These are phyloP conservation scores for Aurelia sp. DNA, from an alignment of 30 jellyfish, hydroid and myxozoan species.

Conservation along the genomic window DNA sequence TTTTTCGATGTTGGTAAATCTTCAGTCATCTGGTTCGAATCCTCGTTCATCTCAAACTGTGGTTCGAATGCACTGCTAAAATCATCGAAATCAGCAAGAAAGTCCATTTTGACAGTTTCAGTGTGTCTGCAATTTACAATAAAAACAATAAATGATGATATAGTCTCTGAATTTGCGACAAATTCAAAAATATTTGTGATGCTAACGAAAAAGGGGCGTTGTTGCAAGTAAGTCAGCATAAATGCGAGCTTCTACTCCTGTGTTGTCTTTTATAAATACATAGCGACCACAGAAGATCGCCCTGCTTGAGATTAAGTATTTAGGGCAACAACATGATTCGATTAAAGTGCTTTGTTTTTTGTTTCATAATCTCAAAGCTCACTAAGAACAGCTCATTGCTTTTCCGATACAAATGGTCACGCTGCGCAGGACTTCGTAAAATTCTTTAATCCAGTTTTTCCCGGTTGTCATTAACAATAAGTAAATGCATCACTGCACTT, in stretches of 20 bases:
- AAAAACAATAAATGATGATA: background rate
- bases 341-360: constrained; percentile 55
- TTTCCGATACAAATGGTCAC: constrained; percentile 53
- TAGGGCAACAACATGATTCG: constrained; percentile 84
- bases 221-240: background rate
- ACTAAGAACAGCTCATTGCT: constrained; percentile 51
- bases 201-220: constrained; percentile 61
- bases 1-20: constrained; percentile 54
- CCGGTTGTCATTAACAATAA: constrained; percentile 60
- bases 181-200: too few relatives aligned
- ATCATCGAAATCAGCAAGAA: constrained; percentile 70
- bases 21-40: constrained; percentile 48
- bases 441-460: constrained; percentile 74
- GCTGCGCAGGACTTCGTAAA: constrained; percentile 64
- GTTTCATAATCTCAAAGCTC: constrained; percentile 43
- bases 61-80: constrained; percentile 49
- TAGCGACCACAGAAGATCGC: constrained; percentile 60
- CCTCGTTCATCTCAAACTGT: constrained; percentile 41
- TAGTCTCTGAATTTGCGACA: background rate
- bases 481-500: constrained; percentile 55
- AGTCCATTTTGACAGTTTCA: constrained; percentile 22
- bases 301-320: constrained; percentile 76
- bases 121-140: background rate
- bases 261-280: constrained; percentile 36
- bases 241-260: constrained; percentile 21